phyloP scores from a whole-genome alignment of 1,140 invertebrate species.

The Drosophila simulans region DNA sequence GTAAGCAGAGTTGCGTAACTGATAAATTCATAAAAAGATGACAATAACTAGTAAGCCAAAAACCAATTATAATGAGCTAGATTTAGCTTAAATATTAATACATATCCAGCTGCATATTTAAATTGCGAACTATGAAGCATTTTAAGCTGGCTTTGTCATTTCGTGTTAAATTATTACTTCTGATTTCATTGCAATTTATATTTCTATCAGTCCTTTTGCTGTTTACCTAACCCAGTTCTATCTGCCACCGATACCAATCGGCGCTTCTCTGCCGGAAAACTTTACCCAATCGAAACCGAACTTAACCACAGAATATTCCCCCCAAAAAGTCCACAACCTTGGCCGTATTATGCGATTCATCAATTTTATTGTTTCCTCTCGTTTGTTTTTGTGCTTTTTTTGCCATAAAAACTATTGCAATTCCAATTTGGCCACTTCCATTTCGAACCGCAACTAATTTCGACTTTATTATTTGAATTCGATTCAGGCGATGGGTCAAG shows the following conservation, averaged over 20 bases:
- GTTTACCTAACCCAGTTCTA: slow-evolving; percentile 11
- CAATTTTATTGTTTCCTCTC: slow-evolving; percentile 60
- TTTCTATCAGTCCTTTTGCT: neutral
- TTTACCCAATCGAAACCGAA: slow-evolving; percentile 7
- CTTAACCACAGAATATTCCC: slow-evolving; percentile 7
- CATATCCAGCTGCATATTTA: neutral
- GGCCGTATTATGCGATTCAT: slow-evolving; percentile 55
- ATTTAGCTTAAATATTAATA: too few relatives aligned
- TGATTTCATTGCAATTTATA: neutral
- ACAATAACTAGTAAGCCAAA: too few relatives aligned
- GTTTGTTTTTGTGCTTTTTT: slow-evolving; percentile 6
- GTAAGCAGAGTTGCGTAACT: neutral
- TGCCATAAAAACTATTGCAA: slow-evolving; percentile 61
- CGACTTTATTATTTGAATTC: slow-evolving; percentile 76
- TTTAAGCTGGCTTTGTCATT: too few relatives aligned
- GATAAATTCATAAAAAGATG: neutral
- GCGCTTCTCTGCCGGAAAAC: neutral
- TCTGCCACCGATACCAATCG: slow-evolving; percentile 6
- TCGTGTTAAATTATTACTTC: neutral
- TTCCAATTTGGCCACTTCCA: slow-evolving; percentile 65
- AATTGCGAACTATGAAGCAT: neutral
- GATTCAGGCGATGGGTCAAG: slow-evolving; percentile 29
- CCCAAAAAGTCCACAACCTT: slow-evolving; percentile 3
- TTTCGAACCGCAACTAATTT: slow-evolving; percentile 75
- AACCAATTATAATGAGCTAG: too few relatives aligned